phyloP scores from a whole-genome alignment of 1,140 invertebrate species.

The Acromyrmex charruanus region DNA sequence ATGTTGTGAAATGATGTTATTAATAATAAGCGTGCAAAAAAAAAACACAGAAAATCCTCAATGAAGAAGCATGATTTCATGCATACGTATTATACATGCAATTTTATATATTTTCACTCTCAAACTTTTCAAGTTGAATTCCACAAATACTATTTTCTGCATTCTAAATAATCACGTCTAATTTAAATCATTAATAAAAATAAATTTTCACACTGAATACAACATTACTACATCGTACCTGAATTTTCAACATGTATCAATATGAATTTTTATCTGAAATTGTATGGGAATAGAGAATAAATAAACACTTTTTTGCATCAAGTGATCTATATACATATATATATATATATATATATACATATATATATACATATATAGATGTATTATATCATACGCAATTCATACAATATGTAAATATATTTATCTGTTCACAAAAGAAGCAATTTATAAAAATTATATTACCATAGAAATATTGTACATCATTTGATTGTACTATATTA shows the following conservation, averaged over 20 bases:
- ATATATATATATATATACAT: too few species aligned
- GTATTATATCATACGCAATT: constrained; percentile 75
- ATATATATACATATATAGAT: constrained; percentile 65
- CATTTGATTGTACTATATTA: constrained; percentile 73
- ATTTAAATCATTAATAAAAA: constrained; percentile 59
- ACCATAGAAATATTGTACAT: constrained; percentile 82
- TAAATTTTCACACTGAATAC: constrained; percentile 42
- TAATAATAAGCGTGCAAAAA: neutral
- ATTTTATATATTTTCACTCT: constrained; percentile 70
- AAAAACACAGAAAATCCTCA: constrained; percentile 18
- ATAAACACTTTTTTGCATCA: constrained; percentile 67
- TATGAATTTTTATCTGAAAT: constrained; percentile 71
- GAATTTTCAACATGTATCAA: constrained; percentile 39
- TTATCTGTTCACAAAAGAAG: constrained; percentile 74
- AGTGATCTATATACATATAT: constrained; percentile 39
- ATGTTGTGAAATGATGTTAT: constrained; percentile 3
- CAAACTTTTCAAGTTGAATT: constrained; percentile 25
- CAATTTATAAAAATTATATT: constrained; percentile 78
- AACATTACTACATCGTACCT: constrained; percentile 71
- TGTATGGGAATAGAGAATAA: constrained; percentile 67
- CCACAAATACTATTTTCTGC: constrained; percentile 26
- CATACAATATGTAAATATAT: constrained; percentile 81
- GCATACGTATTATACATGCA: constrained; percentile 45
- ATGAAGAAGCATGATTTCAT: constrained; percentile 21
- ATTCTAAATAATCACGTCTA: constrained; percentile 26